Conservation (phyloP, 2,113 vertebrate genomes). For the Chamaea fasciata region DNA sequence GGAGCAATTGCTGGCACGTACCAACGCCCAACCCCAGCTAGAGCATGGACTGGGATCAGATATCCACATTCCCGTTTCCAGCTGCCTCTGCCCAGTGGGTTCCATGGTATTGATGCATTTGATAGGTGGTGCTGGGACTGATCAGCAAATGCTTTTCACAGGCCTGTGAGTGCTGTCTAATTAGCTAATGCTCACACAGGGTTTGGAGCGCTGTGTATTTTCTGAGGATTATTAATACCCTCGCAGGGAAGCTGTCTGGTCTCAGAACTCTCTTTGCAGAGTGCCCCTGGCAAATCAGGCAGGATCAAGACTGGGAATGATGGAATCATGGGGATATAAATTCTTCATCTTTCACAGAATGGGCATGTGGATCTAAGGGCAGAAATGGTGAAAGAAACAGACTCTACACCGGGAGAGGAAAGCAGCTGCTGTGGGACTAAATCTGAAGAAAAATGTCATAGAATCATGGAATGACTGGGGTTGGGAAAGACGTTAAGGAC, state of each 20-base stretch:
- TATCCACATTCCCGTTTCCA: not conserved
- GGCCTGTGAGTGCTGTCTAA: not conserved
- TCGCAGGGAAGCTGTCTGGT: not conserved
- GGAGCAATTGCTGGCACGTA: not conserved
- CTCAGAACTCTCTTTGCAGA: not conserved
- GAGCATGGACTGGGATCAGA: not conserved
- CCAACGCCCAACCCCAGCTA: not conserved
- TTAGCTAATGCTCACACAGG: conserved; percentile 9
- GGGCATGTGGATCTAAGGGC: not conserved
- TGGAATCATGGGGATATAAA: not conserved
- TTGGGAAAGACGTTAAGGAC: not conserved
- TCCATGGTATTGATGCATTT: not conserved
- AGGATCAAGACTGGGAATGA: not conserved
- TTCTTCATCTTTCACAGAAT: not conserved
- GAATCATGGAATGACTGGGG: not conserved
- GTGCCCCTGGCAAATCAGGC: accelerated
- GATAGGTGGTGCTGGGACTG: not conserved
- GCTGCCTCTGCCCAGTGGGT: not conserved
- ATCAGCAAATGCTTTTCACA: not conserved
- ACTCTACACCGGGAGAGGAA: not conserved
- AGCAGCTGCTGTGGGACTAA: not conserved
- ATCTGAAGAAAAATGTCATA: not conserved
- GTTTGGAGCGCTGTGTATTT: not conserved
- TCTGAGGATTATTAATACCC: not conserved
- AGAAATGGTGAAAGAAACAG: not conserved